Base-by-base conservation (phyloP, 2,113 vertebrate species). In the Lepisosteus oculatus region DNA sequence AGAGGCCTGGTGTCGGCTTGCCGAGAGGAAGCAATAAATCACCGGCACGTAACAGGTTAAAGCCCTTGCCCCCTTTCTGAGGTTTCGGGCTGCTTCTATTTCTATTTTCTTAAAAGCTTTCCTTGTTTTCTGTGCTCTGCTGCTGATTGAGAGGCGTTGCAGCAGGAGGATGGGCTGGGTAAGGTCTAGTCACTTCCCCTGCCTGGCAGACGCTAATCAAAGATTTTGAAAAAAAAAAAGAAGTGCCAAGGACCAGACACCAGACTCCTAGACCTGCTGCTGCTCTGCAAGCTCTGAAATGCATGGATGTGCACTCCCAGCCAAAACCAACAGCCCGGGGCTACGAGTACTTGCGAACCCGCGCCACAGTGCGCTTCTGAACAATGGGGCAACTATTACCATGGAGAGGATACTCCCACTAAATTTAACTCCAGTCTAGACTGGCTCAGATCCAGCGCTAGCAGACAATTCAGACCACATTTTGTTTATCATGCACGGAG, bases 361-460 rank as follows among this genome's bases (percentile, higher is more conserved):
- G 74, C 17, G 13, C 47, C 0, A 0, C 6, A 66, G n/a, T 3
- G 15, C 6, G 51, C 42, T 12, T 74, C 56, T 65, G 47, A 78
- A 74, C 29, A 77, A 65, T n/a, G 69, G 71, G 72, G 55, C n/a
- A 70, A 54, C 47, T 71, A 69, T 77, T 75, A 67, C 70, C 66
- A 65, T 66, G 61, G 77, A 47, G 17, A 80, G n/a, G 64, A 79
- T 54, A 61, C 56, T 71, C 65, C 65, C 3, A 67, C 0, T 1
- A 73, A 78, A 72, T 2, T 68, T 68, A 64, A 43, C 29, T 66
- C 55, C 71, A 69, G 61, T 61, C 29, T 43, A 61, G 64, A 17
- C n/a, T 78, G 71, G 77, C 69, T 8, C 12, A 17, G 43, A 17
- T 66, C 71, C 67, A 81, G 54, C 41, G n/a, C 7, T 4, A 44